phyloP scores from a whole-genome alignment of 2,888 invertebrate genomes.

The Idaea biselata region DNA sequence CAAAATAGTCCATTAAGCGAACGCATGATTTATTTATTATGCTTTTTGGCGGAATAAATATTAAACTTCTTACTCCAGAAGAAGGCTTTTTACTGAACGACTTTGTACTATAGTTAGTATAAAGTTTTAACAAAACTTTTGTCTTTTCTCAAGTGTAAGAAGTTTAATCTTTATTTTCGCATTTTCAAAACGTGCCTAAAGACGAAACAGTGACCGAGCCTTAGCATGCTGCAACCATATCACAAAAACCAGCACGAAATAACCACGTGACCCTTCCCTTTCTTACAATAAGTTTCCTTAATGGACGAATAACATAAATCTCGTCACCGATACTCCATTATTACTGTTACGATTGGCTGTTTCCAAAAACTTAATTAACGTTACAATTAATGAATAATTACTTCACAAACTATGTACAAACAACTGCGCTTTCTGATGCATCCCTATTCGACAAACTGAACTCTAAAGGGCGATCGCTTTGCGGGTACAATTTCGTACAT shows the following conservation, averaged over 20 bases:
- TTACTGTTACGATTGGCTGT: slow-evolving; percentile 23
- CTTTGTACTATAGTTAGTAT: too few relatives aligned
- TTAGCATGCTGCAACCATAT: slow-evolving; percentile 31
- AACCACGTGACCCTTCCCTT: slow-evolving; percentile 18
- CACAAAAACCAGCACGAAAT: slow-evolving; percentile 21
- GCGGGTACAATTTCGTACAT: neutral
- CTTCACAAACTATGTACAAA: slow-evolving; percentile 37
- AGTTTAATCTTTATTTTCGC: slow-evolving; percentile 28
- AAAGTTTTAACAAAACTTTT: too few relatives aligned
- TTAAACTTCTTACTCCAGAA: too few relatives aligned
- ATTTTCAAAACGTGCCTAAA: slow-evolving; percentile 58
- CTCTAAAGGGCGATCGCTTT: slow-evolving; percentile 11
- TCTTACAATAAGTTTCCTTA: slow-evolving; percentile 12
- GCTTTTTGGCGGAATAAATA: slow-evolving; percentile 31
- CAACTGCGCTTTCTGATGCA: slow-evolving; percentile 28
- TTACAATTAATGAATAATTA: slow-evolving; percentile 31
- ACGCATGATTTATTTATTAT: slow-evolving; percentile 69
- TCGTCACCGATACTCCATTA: slow-evolving; percentile 8
- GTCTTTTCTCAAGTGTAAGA: too few relatives aligned
- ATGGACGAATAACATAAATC: slow-evolving; percentile 15
- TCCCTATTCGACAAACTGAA: slow-evolving; percentile 14
- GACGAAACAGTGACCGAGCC: slow-evolving; percentile 37
- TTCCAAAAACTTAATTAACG: slow-evolving; percentile 35
- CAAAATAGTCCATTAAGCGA: slow-evolving; percentile 78
- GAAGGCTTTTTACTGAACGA: too few relatives aligned